Evolutionary conservation across 2,797 vertebrate species (phyloP), one percentile per base, ranked within the genome.

Genomic region (Cheirogaleus major): DNA sequence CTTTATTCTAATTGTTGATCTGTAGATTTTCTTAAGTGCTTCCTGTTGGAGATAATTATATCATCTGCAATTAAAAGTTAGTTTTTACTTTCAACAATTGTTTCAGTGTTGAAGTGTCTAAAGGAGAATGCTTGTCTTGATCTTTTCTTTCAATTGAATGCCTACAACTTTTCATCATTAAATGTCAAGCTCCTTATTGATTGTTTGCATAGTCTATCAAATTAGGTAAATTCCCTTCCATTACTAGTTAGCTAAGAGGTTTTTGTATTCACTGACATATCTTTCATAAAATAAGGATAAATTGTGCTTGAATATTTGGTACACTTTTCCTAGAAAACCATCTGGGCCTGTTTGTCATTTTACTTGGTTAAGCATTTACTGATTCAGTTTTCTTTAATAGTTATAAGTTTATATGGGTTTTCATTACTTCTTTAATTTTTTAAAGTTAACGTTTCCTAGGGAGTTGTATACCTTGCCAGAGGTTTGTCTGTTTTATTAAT

Each of bases 1-100:
- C 45, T 89, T 67, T 91, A 38, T 91, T 91, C 27, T 92, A 43
- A 78, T 50, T 92, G 75, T 50, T 92, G 75, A 65, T 83, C 80
- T 72, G 38, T 27, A 50, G 32, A 63, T 61, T 43, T 79, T 79
- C 38, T 41, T 83, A 82, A 93, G 70, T 70, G 57, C 18, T 81
- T 95, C 93, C 95, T 73, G 70, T 41, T 93, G 65, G 79, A 80
- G 79, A 82, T n/a, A 89, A 11, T 61, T 35, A 3, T 18, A 27
- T 35, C 2, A 25, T 73, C 78, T 92, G 17, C 22, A 91, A 65
- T 70, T 88, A 65, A 85, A 63, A 81, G 5, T 78, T 69, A 13
- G 18, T 55, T 61, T 38, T 35, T 79, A 32, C 10, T 95, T 83
- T 43, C 43, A 20, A 72, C 27, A 30, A 63, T 32, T 27, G 55